phyloP scores from a whole-genome alignment of 2,888 invertebrate genomes.

The Rhabditophanes sp. region DNA sequence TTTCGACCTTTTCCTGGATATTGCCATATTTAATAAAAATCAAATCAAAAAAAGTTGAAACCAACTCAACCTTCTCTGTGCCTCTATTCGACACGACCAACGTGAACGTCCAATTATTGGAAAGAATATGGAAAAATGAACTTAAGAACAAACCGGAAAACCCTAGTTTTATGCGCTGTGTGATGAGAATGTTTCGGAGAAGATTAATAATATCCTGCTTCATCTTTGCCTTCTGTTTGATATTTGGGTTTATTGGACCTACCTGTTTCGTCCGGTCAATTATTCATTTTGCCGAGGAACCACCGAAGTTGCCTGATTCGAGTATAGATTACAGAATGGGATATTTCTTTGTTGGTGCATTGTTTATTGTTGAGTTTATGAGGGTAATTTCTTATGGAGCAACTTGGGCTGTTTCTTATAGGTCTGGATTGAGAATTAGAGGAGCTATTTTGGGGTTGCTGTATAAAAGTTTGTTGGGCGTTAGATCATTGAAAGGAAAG shows the following conservation, averaged over 20 bases:
- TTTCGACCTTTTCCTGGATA: constrained; percentile 3
- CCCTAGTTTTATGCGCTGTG: constrained; percentile 26
- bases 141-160: constrained; percentile 20
- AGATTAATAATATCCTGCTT: constrained; percentile 38
- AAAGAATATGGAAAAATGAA: constrained; percentile 45
- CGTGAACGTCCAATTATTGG: too few species aligned
- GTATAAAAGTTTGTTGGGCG: constrained; percentile 44
- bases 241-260: constrained; percentile 43
- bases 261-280: constrained; percentile 38
- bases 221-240: constrained; percentile 23
- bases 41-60: too few species aligned
- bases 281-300: constrained; percentile 35
- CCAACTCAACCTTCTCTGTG: constrained; percentile 1
- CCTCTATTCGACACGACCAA: too few species aligned
- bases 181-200: constrained; percentile 40
- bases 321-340: constrained; percentile 31
- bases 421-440: constrained; percentile 45
- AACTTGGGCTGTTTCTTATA: constrained; percentile 46
- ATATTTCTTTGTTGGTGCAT: constrained; percentile 33
- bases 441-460: constrained; percentile 45
- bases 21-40: constrained; percentile 6
- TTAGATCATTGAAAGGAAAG: constrained; percentile 42
- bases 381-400: constrained; percentile 45
- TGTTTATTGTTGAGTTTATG: constrained; percentile 42
- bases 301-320: constrained; percentile 13